Evolutionary conservation across 92 coral and sea anemone species (phyloP).

Genomic region (Porites rus): DNA sequence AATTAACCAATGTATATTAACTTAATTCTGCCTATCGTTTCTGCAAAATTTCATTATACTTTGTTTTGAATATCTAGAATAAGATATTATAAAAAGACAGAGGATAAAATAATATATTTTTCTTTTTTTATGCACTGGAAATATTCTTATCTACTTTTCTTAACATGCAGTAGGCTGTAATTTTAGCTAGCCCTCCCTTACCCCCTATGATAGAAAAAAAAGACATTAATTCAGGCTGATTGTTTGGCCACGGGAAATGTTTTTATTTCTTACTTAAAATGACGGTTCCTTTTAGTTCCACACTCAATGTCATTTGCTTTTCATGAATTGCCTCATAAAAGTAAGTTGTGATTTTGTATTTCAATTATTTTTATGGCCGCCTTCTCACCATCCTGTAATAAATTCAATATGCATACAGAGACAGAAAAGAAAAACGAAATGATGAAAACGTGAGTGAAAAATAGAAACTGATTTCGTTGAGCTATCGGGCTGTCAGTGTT

Average conservation of each 20-base stretch:
- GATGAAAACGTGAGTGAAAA: too few relatives aligned
- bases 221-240: not conserved
- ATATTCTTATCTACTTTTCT: too few relatives aligned
- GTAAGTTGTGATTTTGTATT: conserved; percentile 2
- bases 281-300: not conserved
- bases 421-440: too few relatives aligned
- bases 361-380: not conserved
- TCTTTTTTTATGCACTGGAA: not conserved
- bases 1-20: not conserved
- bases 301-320: not conserved
- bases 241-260: conserved; percentile 1
- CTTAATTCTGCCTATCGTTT: not conserved
- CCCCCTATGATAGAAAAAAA: not conserved
- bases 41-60: not conserved
- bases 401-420: not conserved
- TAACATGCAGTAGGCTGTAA: too few relatives aligned
- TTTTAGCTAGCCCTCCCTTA: not conserved
- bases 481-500: not conserved
- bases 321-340: not conserved
- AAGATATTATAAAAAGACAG: not conserved
- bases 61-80: not conserved
- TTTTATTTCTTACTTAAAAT: not conserved
- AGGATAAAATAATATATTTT: too few relatives aligned
- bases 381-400: not conserved
- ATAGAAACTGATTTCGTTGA: not conserved